Evolutionary conservation across 2,888 invertebrate species (phyloP).

Genomic region (Parnassius orleans): DNA sequence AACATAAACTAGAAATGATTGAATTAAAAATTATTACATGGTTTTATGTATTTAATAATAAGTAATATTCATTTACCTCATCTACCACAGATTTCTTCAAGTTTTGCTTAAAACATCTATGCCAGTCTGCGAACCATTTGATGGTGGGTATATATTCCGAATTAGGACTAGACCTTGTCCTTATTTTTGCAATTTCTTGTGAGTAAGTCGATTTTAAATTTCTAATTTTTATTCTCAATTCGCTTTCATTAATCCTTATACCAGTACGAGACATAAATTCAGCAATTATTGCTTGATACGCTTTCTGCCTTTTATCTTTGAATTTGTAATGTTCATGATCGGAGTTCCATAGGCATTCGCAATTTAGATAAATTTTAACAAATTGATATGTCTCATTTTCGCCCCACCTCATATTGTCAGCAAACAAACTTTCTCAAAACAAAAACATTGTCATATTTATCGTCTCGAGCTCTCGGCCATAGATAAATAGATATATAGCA

Average conservation of each 20-base stretch:
- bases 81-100: slow-evolving; percentile 27
- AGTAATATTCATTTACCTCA: background rate
- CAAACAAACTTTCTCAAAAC: slow-evolving; percentile 2
- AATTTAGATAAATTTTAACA: slow-evolving; percentile 65
- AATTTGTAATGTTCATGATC: slow-evolving; percentile 57
- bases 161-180: slow-evolving; percentile 44
- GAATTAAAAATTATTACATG: no score
- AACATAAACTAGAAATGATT: no score
- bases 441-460: no score
- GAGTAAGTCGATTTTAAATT: slow-evolving; percentile 57
- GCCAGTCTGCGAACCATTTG: slow-evolving; percentile 60
- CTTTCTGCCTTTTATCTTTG: slow-evolving; percentile 50
- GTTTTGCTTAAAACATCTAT: slow-evolving; percentile 40
- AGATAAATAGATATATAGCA: no score
- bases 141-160: slow-evolving; percentile 51
- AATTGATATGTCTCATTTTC: slow-evolving; percentile 68
- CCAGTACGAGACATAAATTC: slow-evolving; percentile 53
- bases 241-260: slow-evolving; percentile 48
- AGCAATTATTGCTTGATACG: slow-evolving; percentile 50
- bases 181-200: slow-evolving; percentile 59
- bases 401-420: slow-evolving; percentile 57
- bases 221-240: slow-evolving; percentile 57
- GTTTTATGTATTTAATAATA: background rate
- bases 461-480: no score
- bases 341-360: slow-evolving; percentile 68